Evolutionary conservation across 2,888 invertebrate species (phyloP), one percentile per base, ranked within the genome.

Genomic region (Tachystola acroxantha): DNA sequence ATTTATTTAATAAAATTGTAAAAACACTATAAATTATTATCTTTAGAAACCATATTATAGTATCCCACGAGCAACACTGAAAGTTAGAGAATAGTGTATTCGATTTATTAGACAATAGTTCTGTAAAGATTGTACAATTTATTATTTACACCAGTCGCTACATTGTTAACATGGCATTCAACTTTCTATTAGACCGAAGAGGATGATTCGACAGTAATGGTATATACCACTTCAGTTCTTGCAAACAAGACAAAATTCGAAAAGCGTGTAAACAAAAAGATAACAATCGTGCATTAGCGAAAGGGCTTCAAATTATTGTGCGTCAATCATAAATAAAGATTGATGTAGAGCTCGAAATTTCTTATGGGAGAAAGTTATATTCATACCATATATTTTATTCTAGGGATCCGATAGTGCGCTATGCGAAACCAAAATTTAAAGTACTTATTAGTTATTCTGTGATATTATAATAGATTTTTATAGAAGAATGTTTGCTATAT

Each of bases 251-350:
- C 51, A 55, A 43, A 55, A 53, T 48, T 54, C 38, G 50, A 59
- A 55, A 60, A 51, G 52, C 54, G 48, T 59, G 67, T 68, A 70
- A 72, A 73, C 72, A 74, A 66, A 64, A 51, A 51, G 66, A 71
- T 73, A 67, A 71, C 64, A 69, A 73, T 66, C 73, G 41, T 43
- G 56, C 64, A 64, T 61, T 65, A 67, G 60, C 48, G 60, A 73
- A 73, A 68, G 59, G 61, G 55, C 56, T 55, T 59, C 44, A 63
- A 71, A 70, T 68, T 61, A 60, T 66, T 64, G 72, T 62, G 53
- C 59, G 70, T 79, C 81, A 73, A 78, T 80, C 81, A 79, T 68
- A 66, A 45, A 79, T 68, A 66, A 45, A 26, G 19, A 11, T 34
- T 14, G 14, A 5, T 7, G 2, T 31, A 11, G 31, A 31, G 19